These are phyloP conservation scores for Ochropleura plecta DNA, from an alignment of 2,888 invertebrate genomes.

Conservation along the genomic window DNA sequence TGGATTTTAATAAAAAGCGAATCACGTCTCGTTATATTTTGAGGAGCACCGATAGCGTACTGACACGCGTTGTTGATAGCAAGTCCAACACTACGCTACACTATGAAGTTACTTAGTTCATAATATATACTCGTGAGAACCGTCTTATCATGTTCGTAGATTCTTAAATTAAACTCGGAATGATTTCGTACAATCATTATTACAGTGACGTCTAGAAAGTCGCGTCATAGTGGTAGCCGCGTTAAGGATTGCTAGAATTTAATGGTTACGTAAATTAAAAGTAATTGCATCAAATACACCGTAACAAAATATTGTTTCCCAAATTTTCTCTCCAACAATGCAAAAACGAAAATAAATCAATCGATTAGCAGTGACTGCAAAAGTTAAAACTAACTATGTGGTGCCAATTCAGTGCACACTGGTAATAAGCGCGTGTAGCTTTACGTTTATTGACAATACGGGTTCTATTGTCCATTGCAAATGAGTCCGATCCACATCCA, in stretches of 20 bases:
- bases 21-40: conserved; percentile 2
- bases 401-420: too few species aligned
- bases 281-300: too few species aligned
- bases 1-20: background rate
- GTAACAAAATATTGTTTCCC: background rate
- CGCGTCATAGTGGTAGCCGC: background rate
- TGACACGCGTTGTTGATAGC: conserved; percentile 25
- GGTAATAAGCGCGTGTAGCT: background rate
- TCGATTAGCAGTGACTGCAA: too few species aligned
- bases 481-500: too few species aligned
- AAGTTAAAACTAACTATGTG: too few species aligned
- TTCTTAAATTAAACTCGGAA: background rate
- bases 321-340: background rate
- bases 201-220: conserved; percentile 24
- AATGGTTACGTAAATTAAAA: background rate
- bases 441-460: background rate
- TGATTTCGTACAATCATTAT: conserved; percentile 13
- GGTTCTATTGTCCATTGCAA: background rate
- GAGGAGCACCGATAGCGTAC: conserved; percentile 18
- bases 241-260: background rate
- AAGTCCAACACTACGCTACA: background rate
- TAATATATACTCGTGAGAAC: conserved; percentile 23
- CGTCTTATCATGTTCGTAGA: conserved; percentile 17
- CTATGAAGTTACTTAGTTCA: conserved; percentile 4
- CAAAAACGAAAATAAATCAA: background rate